Conservation (phyloP, 2,797 vertebrate species). For the Mus caroli region DNA sequence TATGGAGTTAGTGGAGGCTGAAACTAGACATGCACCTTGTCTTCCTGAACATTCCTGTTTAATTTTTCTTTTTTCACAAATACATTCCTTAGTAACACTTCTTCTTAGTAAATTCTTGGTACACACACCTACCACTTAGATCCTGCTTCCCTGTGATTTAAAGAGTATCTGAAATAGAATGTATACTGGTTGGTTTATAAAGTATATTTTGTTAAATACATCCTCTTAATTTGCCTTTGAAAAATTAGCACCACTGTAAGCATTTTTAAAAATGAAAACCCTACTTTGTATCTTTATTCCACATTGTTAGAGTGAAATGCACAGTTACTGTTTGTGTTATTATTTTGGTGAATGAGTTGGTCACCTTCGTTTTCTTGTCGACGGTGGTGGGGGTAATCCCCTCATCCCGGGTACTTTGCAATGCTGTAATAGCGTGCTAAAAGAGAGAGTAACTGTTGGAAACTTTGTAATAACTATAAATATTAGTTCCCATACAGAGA, state of each 20-base stretch:
- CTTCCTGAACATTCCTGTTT: neutral
- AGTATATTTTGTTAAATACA: neutral
- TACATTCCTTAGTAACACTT: neutral
- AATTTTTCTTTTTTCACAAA: too few relatives aligned
- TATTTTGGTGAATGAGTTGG: neutral
- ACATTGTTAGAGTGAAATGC: neutral
- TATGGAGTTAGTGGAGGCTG: neutral
- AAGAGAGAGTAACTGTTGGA: neutral
- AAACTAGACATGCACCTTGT: neutral
- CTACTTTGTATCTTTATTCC: neutral
- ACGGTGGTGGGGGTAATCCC: too few relatives aligned
- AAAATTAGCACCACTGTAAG: neutral
- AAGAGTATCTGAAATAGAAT: too few relatives aligned
- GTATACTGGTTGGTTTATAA: neutral
- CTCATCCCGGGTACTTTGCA: neutral
- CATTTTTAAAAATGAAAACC: neutral
- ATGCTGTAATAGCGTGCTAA: neutral
- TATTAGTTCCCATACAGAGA: slow-evolving; percentile 1
- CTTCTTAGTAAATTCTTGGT: neutral
- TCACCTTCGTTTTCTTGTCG: neutral
- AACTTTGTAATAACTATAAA: neutral
- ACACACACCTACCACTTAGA: neutral
- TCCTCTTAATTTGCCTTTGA: neutral
- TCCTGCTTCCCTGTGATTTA: neutral
- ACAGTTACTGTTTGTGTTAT: neutral